These are phyloP conservation scores for Mastacembelus armatus DNA, from an alignment of 2,797 vertebrate genomes.

Conservation along the genomic window DNA sequence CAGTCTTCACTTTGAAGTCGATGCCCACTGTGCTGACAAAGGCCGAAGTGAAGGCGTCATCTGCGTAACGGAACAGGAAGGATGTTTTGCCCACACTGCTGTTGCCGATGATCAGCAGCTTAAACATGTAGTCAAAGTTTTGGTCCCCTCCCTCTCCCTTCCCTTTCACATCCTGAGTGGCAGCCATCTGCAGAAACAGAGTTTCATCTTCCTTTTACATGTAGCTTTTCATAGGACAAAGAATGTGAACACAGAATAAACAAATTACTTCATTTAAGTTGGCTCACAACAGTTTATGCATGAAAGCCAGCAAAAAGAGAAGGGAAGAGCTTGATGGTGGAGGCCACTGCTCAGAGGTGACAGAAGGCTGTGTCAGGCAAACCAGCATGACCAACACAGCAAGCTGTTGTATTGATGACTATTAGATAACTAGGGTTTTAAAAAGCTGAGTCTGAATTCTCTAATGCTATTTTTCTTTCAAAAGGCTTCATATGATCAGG, in stretches of 20 bases:
- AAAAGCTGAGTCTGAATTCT: conserved; percentile 23
- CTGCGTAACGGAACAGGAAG: conserved; percentile 96
- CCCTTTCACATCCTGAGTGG: conserved; percentile 93
- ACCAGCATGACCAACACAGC: conserved; percentile 66
- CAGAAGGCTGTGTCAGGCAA: conserved; percentile 75
- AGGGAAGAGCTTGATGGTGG: conserved; percentile 25
- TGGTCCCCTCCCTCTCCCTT: conserved; percentile 95
- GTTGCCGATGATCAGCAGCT: conserved; percentile 97
- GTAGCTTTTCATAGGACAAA: neutral
- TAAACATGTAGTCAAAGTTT: conserved; percentile 99
- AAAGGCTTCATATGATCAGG: conserved; percentile 4
- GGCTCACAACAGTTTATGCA: neutral
- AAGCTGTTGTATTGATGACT: conserved; percentile 62
- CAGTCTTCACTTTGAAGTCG: conserved; percentile 99
- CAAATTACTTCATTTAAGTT: too few species aligned
- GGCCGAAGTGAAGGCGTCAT: conserved; percentile 96
- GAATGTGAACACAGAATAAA: too few species aligned
- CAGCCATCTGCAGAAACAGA: conserved; percentile 89
- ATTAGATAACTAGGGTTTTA: conserved; percentile 51
- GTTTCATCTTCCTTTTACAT: conserved; percentile 14
- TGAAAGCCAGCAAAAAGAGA: neutral
- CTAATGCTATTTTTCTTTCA: neutral
- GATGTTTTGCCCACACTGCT: conserved; percentile 98
- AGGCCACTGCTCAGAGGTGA: conserved; percentile 66
- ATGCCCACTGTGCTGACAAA: conserved; percentile 99